phyloP scores from a whole-genome alignment of 2,888 invertebrate species.

The Teinopalpus imperialis region DNA sequence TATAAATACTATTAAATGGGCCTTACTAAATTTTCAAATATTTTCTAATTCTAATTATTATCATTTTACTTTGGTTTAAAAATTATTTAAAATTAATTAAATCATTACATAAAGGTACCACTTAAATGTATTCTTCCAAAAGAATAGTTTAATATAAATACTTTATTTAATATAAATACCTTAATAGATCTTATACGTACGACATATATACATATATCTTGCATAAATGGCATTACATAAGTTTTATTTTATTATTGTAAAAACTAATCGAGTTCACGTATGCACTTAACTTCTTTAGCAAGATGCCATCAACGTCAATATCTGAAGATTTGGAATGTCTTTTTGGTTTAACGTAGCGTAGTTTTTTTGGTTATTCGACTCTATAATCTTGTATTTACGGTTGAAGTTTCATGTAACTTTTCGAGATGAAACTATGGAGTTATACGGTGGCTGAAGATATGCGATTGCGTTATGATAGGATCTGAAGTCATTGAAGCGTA shows the following conservation, averaged over 20 bases:
- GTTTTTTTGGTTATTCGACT: constrained; percentile 28
- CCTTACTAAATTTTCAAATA: too few species aligned
- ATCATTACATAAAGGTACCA: too few species aligned
- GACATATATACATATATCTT: too few species aligned
- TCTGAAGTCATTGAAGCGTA: constrained; percentile 73
- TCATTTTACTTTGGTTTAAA: too few species aligned
- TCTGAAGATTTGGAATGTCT: constrained; percentile 59
- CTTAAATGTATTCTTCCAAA: too few species aligned
- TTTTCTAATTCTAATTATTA: too few species aligned
- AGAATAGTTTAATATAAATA: too few species aligned
- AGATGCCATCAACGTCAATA: constrained; percentile 78
- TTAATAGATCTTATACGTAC: too few species aligned
- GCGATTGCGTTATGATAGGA: constrained; percentile 81
- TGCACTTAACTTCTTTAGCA: constrained; percentile 72
- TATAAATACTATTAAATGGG: too few species aligned
- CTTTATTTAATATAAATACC: too few species aligned
- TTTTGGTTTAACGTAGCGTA: constrained; percentile 40
- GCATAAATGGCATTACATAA: too few species aligned
- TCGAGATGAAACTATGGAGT: constrained; percentile 45
- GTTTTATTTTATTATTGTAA: constrained; percentile 50
- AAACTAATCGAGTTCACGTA: constrained; percentile 70
- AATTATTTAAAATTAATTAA: too few species aligned
- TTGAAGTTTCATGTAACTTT: constrained; percentile 32
- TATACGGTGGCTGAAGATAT: constrained; percentile 48
- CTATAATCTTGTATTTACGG: constrained; percentile 39